Base-by-base conservation (phyloP, 30 jellyfish, hydroid and myxozoan species). In the Aurelia coerulea region DNA sequence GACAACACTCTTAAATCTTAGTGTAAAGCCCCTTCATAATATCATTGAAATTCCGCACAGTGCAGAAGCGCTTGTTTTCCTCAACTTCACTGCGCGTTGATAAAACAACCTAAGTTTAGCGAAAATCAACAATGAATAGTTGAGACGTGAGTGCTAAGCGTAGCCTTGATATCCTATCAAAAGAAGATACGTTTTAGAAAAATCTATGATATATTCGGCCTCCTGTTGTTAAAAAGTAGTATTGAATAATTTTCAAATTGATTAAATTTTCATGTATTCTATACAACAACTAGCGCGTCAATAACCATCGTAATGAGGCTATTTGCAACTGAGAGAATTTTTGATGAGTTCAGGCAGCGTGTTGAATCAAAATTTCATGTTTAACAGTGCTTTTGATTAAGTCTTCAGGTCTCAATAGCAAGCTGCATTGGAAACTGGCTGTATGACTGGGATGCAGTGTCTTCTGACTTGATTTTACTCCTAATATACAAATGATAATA, bases 361-460 rank as follows among this genome's bases (percentile, higher is more conserved):
- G 37, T 35, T 73, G 74, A 84, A 84, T 73, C 76, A 41, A 41
- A 65, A 72, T 33, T 65, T 84, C 87, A 17, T 84, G 85, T 73
- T 60, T 84, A n/a, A 63, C 75, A 59, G 93, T 62, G 93, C 79
- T 60, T 62, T 73, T 84, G 78, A 84, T 84, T 84, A 74, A 14
- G 69, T 23, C 29, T 23, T 23, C 89, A 50, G 23, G 58, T 41
- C 41, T 19, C 62, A 41, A 17, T 41, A 54, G 63, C 16, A 42
- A 17, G 50, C 17, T 8, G 89, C 64, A 65, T 23, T 59, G 35
- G 89, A 62, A 78, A 78, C 23, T 33, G 49, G 68, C 79, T 42
- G 8, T 62, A 29, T 52, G 72, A 50, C 72, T 11, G 85, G 33
- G 52, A 10, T 17, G 85, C 18, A 56, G 33, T 56, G 67, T 52